Percentiles rank a stretch among this genome's conserved stretches.
Evolutionary conservation across 2,888 invertebrate genomes (phyloP).

Genomic region (Rhagophthalmus giganteus): DNA sequence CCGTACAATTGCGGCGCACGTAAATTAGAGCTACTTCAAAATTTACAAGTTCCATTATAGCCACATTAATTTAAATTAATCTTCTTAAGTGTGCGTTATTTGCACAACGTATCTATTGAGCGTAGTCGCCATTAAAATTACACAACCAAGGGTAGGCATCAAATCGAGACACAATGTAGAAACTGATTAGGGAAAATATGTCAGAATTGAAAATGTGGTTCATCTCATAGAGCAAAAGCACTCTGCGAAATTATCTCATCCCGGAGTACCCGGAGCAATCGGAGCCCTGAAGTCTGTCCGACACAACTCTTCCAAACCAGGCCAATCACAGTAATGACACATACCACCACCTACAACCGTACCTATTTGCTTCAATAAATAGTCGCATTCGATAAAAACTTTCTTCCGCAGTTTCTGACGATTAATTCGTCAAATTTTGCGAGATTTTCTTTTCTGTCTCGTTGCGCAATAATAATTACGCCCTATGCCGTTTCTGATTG

Average conservation of each 20-base stretch:
- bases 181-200: conserved; percentile 29
- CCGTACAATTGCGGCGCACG: conserved; percentile 22
- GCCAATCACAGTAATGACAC: conserved; percentile 39
- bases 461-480: too few species aligned
- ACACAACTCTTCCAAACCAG: conserved; percentile 36
- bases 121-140: conserved; percentile 22
- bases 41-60: conserved; percentile 27
- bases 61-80: conserved; percentile 31
- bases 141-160: conserved; percentile 21
- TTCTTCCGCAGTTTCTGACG: too few species aligned
- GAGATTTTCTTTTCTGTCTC: background rate
- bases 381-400: too few species aligned
- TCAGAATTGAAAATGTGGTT: conserved; percentile 35
- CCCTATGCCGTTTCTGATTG: too few species aligned
- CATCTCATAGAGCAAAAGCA: conserved; percentile 39
- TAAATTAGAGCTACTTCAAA: conserved; percentile 25
- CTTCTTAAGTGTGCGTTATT: conserved; percentile 25
- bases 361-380: conserved; percentile 4
- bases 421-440: too few species aligned
- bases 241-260: conserved; percentile 41
- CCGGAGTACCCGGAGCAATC: conserved; percentile 18
- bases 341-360: conserved; percentile 29
- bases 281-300: conserved; percentile 35
- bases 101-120: conserved; percentile 21
- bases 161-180: conserved; percentile 28